phyloP scores from a whole-genome alignment of 2,888 invertebrate species.

The Eupithecia centaureata region DNA sequence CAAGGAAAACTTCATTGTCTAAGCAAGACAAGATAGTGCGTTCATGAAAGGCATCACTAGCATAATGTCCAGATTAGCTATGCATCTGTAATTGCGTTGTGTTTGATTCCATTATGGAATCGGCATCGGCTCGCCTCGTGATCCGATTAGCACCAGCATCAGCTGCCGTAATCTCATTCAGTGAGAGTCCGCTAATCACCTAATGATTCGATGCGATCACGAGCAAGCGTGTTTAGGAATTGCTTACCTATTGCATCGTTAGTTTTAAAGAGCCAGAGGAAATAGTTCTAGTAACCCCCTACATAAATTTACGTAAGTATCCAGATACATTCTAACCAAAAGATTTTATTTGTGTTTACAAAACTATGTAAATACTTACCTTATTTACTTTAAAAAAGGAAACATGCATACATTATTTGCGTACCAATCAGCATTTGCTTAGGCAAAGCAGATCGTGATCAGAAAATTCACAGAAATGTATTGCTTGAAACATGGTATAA shows the following conservation, averaged over 20 bases:
- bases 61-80: slow-evolving; percentile 37
- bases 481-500: too few species aligned
- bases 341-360: background rate
- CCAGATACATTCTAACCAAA: background rate
- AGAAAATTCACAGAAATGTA: too few species aligned
- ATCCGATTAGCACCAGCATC: slow-evolving; percentile 67
- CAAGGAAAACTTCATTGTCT: background rate
- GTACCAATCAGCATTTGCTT: background rate
- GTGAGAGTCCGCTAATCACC: slow-evolving; percentile 8
- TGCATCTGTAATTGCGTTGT: slow-evolving; percentile 68
- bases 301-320: background rate
- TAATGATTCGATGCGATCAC: slow-evolving; percentile 14
- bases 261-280: background rate
- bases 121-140: slow-evolving; percentile 47
- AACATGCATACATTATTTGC: background rate
- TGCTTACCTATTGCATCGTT: background rate
- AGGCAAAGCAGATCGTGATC: background rate
- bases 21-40: background rate
- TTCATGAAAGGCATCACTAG: background rate
- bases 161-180: slow-evolving; percentile 28
- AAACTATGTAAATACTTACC: too few species aligned
- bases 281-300: background rate
- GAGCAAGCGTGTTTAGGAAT: background rate
- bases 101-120: slow-evolving; percentile 66
- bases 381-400: background rate